Evolutionary conservation across 1,140 invertebrate species (phyloP), one percentile per base, ranked within the genome.

Genomic region (Coelopa frigida): DNA sequence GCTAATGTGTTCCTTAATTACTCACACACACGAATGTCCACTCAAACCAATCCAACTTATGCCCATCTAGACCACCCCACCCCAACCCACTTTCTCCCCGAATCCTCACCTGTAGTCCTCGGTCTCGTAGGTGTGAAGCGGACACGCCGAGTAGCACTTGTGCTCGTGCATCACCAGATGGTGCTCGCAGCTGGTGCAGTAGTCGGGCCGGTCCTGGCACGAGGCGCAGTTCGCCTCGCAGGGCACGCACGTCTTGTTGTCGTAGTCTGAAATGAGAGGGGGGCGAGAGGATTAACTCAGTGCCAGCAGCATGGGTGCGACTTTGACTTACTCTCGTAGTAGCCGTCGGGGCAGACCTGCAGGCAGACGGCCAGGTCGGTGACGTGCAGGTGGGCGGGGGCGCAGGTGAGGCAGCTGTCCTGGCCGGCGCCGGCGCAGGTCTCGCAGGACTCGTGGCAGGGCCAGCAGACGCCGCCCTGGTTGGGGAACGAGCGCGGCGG

Each of bases 291-390:
- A 27, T 20, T 4, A 31, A 29, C 15, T 35, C 33, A 18, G 12
- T 24, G 15, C 10, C 5, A 22, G 23, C 5, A 8, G n/a, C 23
- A 39, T 5, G 36, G 18, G n/a, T 4, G 24, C 33, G 18, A 5
- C 6, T 8, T 12, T 23, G 7, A 71, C 74, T 73, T 72, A 86
- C 82, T 83, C 72, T 88, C 85, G 67, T 79, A 90, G 57, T 90
- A 91, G 29, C 86, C 85, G 57, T 89, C 87, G 0, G 86, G 87
- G 59, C 87, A 91, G 55, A 86, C 81, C 58, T 89, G 85, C 31
- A 89, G 67, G 52, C 86, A 89, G 3, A 89, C 81, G 27, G 84
- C 84, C 29, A 89, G 71, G 73, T 89, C 86, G 4, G 81, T 81
- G 42, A 89, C 81, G 58, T 84, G 73, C 14, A 87, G 73, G 63